Evolutionary conservation across 2,113 vertebrate genomes (phyloP), one percentile per base, ranked within the genome.

Genomic region (Peromyscus polionotus): DNA sequence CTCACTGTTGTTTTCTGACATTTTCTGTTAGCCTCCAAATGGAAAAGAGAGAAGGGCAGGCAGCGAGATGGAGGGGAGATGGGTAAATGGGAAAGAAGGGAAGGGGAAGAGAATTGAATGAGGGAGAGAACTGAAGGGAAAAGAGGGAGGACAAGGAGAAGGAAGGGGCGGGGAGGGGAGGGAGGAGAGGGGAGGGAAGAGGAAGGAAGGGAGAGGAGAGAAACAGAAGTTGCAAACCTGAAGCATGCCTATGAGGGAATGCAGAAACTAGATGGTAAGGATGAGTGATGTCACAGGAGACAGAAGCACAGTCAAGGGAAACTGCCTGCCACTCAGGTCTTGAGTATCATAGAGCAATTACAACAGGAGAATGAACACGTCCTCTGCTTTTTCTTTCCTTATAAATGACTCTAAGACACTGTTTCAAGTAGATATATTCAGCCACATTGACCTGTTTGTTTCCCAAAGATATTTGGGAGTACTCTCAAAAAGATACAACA

Each of bases 81-180:
- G 3, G 13, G 13, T 84, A 84, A n/a, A 65, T 9, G 33, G 9
- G 19, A 54, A 20, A 54, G 12, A 19, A 54, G 22, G 13, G 6
- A 6, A 22, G 16, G 4, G 77, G 10, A 4, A 42, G 7, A 42
- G 72, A 73, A 67, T 67, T 73, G 7, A 20, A 73, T 65, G 63
- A 3, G n/a, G 17, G 7, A 39, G 72, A 20, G 67, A 31, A 26
- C 9, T 51, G 26, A 68, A 39, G 26, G 72, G 6, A 22, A 63
- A 22, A 19, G 8, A 3, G 22, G 24, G 17, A 13, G 42, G 7
- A 7, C 2, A 42, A 20, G 7, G n/a, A 5, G 45, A 63, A 22
- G n/a, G 8, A 3, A 26, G 22, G 11, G 17, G 0, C 7, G 4
- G 20, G 7, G 10, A 24, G 1, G 11, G 7, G 22, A 11, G 20